A percentile compares a stretch with the other conserved stretches of the same genome.
Evolutionary conservation across 2,113 vertebrate genomes (phyloP).

Genomic region (Ceratotherium simum): DNA sequence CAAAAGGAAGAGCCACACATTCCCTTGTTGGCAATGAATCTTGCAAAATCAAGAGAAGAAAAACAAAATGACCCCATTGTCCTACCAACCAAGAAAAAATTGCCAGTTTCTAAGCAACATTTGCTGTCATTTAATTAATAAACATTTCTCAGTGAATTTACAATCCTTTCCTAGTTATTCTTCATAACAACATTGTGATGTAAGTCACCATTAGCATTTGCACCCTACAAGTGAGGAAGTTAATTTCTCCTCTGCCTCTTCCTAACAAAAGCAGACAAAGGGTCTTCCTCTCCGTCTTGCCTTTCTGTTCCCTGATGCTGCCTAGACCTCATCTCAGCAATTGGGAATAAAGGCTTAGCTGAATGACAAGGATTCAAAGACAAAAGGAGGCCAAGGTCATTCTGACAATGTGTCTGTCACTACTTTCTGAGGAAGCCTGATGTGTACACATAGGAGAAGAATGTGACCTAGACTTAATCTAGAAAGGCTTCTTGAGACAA

Average conservation of each 20-base stretch:
- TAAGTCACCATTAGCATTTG: background rate
- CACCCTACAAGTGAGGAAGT: background rate
- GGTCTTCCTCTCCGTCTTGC: background rate
- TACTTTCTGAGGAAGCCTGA: conserved; percentile 49
- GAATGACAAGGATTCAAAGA: conserved; percentile 60
- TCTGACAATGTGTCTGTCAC: conserved; percentile 21
- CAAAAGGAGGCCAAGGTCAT: conserved; percentile 62
- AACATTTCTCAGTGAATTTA: conserved; percentile 31
- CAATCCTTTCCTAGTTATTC: background rate
- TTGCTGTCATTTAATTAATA: conserved; percentile 65
- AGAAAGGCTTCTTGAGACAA: conserved; percentile 66
- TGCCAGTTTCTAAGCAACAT: conserved; percentile 64
- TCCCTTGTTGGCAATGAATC: background rate
- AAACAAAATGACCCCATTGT: conserved; percentile 16
- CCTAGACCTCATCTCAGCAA: background rate
- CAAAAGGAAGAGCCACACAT: background rate
- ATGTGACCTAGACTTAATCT: background rate
- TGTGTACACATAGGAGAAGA: background rate
- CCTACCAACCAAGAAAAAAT: background rate
- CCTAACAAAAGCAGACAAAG: conserved; percentile 47
- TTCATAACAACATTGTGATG: background rate
- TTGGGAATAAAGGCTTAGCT: background rate
- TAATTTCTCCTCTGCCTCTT: conserved; percentile 19
- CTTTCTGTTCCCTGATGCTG: background rate
- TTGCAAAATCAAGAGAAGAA: background rate